phyloP scores from a whole-genome alignment of 2,888 invertebrate species.

The Sarcophaga variegata region DNA sequence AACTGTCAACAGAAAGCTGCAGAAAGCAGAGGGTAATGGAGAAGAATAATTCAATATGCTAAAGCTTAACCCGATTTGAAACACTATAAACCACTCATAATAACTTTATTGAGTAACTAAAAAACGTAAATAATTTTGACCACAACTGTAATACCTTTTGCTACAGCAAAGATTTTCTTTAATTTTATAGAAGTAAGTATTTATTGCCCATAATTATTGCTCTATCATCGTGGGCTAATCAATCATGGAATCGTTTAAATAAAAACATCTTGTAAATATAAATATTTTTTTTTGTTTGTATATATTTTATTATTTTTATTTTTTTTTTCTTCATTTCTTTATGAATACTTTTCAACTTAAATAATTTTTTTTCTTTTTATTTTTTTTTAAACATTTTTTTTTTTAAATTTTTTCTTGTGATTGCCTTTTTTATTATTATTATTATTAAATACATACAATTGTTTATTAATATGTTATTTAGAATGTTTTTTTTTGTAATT shows the following conservation, averaged over 20 bases:
- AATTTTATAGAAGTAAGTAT: not conserved
- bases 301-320: constrained; percentile 56
- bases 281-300: constrained; percentile 41
- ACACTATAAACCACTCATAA: no score
- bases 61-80: no score
- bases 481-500: constrained; percentile 50
- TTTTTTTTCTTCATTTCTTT: constrained; percentile 56
- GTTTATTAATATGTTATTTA: constrained; percentile 62
- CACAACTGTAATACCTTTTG: no score
- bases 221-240: constrained; percentile 46
- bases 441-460: constrained; percentile 71
- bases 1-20: no score
- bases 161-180: no score
- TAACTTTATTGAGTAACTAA: no score
- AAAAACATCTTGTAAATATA: constrained; percentile 35
- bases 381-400: constrained; percentile 68
- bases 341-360: constrained; percentile 70
- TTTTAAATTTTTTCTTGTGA: constrained; percentile 71
- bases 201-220: not conserved
- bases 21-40: no score
- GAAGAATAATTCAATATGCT: no score
- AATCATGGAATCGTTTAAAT: constrained; percentile 52
- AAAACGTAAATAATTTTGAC: no score
- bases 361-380: constrained; percentile 67
- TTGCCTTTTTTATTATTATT: constrained; percentile 75